Percentiles rank a stretch among this genome's conserved stretches.
These are phyloP conservation scores for Anarhynchus alexandrinus DNA, from an alignment of 2,113 vertebrate species.

Conservation along the genomic window DNA sequence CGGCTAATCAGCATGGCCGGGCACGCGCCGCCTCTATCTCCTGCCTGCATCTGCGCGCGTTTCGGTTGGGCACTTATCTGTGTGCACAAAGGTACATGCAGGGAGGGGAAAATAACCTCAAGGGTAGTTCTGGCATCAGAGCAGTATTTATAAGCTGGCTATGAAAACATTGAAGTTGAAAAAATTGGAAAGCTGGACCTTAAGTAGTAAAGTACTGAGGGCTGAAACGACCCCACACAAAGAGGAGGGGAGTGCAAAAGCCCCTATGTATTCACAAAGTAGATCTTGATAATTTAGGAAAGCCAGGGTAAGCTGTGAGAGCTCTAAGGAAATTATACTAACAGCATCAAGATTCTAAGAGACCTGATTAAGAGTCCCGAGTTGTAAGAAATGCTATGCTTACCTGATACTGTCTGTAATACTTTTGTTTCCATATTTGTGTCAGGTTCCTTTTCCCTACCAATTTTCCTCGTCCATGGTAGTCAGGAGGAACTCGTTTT, in stretches of 20 bases:
- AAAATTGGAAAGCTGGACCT: background rate
- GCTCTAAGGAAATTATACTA: background rate
- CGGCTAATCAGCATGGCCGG: fast-evolving
- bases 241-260: background rate
- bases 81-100: background rate
- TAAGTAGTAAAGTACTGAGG: background rate
- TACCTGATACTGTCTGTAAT: background rate
- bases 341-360: background rate
- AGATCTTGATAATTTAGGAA: background rate
- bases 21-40: background rate
- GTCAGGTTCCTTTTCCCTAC: background rate
- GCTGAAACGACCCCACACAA: background rate
- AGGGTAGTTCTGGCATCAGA: background rate
- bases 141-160: background rate
- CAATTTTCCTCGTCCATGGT: background rate
- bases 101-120: background rate
- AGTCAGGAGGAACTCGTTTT: background rate
- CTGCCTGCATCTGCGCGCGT: background rate
- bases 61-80: background rate
- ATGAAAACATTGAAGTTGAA: background rate
- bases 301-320: background rate
- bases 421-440: background rate
- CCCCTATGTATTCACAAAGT: background rate
- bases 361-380: background rate
- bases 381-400: background rate